Evolutionary conservation across 2,888 invertebrate species (phyloP), one percentile per base, ranked within the genome.

Genomic region (Thera obeliscata): DNA sequence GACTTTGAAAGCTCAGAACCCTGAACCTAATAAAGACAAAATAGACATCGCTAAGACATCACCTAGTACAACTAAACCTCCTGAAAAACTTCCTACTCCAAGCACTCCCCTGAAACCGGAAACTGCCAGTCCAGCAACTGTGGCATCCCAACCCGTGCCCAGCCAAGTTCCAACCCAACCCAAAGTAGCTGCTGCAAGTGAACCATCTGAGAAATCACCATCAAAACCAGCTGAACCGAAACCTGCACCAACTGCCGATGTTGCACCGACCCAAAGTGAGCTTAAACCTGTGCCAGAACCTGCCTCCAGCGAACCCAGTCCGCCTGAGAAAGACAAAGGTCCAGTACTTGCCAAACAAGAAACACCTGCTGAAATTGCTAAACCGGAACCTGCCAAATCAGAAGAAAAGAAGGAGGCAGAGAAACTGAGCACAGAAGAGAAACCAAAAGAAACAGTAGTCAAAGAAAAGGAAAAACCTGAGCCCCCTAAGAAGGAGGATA

Each of bases 21-120:
- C 88, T 60, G 93, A 93, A 76, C 74, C 82, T 35, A 89, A 86
- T 70, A 91, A 91, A 76, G 90, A 92, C 33, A 93, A 91, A 72
- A 90, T 87, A 71, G 91, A 93, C 73, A 90, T 91, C 72, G 88
- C 89, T 59, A 92, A 90, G 82, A 90, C 90, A 9, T 90, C 92
- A 76, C 91, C 92, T 2, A 91, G 91, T 81, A 90, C 92, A 67
- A 87, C 91, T 41, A 93, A 91, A 74, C 93, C 93, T 48, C 90
- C 92, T 77, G 93, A 93, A 79, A 89, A 89, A 69, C 84, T 84
- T 41, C 85, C 76, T 78, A 78, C 82, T 7, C 87, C 85, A 2
- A 84, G 75, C 62, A 89, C 89, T 49, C 88, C 88, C n/a, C 91
- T 88, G 63, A 92, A 92, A 75, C 72, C 79, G 43, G 92, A 91